A percentile compares a stretch with the other conserved stretches of the same genome.
phyloP scores from a whole-genome alignment of 2,797 vertebrate species.

The Adrianichthys oophorus region DNA sequence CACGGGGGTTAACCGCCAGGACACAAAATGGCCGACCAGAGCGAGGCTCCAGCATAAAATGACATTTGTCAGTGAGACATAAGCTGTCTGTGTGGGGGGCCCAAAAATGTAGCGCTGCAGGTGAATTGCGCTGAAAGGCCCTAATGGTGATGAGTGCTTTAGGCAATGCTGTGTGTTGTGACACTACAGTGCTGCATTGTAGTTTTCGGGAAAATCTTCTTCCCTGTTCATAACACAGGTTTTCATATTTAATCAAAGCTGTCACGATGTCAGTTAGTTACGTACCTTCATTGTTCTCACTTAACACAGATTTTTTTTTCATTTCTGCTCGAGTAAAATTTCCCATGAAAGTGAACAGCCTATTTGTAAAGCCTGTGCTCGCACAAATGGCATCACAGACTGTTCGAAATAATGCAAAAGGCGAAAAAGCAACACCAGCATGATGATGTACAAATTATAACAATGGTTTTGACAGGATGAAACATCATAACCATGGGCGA shows the following conservation, averaged over 20 bases:
- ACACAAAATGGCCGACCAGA: slow-evolving; percentile 58
- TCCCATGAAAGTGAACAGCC: no score
- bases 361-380: no score
- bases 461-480: background rate
- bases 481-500: background rate
- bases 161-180: background rate
- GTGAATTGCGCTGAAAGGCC: slow-evolving; percentile 2
- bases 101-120: slow-evolving; percentile 18
- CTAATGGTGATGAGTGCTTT: background rate
- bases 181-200: background rate
- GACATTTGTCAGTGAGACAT: slow-evolving; percentile 56
- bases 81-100: slow-evolving; percentile 29
- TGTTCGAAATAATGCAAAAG: no score
- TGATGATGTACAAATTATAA: no score
- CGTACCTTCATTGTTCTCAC: no score
- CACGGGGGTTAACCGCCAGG: slow-evolving; percentile 25
- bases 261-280: no score
- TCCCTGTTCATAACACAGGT: background rate
- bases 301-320: no score
- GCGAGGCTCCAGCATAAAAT: slow-evolving; percentile 54
- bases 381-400: no score
- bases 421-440: no score
- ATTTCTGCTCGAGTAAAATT: no score
- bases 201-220: background rate
- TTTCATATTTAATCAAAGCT: background rate